A percentile compares a stretch with the other conserved stretches of the same genome.
Conservation (phyloP, 2,888 invertebrate genomes). For the Peribatodes rhomboidaria region DNA sequence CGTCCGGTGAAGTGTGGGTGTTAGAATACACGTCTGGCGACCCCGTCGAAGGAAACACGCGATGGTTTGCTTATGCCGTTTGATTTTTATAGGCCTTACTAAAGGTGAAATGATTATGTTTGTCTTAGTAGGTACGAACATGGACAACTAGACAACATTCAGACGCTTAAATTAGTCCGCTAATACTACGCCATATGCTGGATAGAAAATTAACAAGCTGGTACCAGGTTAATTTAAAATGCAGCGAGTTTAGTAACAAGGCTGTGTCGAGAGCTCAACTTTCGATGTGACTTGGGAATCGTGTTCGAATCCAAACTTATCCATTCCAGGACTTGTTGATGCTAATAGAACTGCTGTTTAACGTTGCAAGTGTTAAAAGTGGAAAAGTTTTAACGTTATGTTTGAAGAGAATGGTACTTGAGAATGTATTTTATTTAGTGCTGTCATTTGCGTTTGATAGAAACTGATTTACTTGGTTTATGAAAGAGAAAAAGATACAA, state of each 20-base stretch:
- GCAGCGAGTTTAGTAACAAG: constrained; percentile 42
- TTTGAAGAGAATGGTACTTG: constrained; percentile 8
- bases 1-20: too few species aligned
- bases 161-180: background rate
- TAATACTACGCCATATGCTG: background rate
- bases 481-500: background rate
- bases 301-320: constrained; percentile 34
- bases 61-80: too few species aligned
- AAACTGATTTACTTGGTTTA: background rate
- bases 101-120: too few species aligned
- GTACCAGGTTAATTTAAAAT: constrained; percentile 45
- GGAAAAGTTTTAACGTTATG: constrained; percentile 22
- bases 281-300: constrained; percentile 39
- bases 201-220: constrained; percentile 2
- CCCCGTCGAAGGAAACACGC: too few species aligned
- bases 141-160: too few species aligned
- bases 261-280: constrained; percentile 34
- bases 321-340: constrained; percentile 38
- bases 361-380: constrained; percentile 18
- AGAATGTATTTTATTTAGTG: background rate
- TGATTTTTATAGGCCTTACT: too few species aligned
- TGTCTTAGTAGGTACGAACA: too few species aligned
- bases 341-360: constrained; percentile 35
- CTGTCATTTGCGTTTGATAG: too few species aligned
- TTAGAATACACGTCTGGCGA: too few species aligned